A percentile compares a stretch with the other conserved stretches of the same genome.
These are phyloP conservation scores for Cygnus atratus DNA, from an alignment of 2,113 vertebrate genomes.

Conservation along the genomic window DNA sequence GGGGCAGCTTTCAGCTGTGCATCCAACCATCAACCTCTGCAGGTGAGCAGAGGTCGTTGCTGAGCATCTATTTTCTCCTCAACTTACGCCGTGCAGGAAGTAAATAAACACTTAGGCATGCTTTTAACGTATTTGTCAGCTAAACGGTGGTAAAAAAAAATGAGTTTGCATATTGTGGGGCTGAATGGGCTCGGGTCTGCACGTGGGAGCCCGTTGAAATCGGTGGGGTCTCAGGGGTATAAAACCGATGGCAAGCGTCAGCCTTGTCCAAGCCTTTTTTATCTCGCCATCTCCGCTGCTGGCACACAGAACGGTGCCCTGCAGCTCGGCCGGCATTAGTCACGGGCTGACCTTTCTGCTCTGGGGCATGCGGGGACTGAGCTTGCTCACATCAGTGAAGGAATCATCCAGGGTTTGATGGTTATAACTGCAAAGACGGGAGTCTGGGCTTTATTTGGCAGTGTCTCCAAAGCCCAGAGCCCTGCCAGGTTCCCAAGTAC, in stretches of 20 bases:
- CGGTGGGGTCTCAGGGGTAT: background rate
- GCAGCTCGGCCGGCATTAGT: background rate
- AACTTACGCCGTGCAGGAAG: slow-evolving; percentile 10
- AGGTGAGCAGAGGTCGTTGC: slow-evolving; percentile 64
- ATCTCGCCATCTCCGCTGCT: background rate
- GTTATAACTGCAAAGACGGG: background rate
- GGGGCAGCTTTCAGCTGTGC: slow-evolving; percentile 21
- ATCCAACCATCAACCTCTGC: slow-evolving; percentile 18
- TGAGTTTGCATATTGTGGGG: background rate
- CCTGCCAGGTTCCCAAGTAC: background rate
- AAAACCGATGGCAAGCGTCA: background rate
- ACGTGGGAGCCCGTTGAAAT: background rate
- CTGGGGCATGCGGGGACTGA: fast-evolving
- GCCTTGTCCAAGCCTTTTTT: background rate
- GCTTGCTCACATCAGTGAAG: background rate
- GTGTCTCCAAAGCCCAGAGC: background rate
- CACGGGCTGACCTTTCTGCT: background rate
- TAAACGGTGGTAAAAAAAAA: background rate
- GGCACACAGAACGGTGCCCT: background rate
- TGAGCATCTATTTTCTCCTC: background rate
- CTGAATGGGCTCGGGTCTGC: background rate
- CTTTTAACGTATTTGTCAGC: background rate
- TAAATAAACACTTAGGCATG: background rate
- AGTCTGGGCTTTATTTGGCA: background rate
- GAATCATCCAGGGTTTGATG: background rate